A percentile compares a stretch with the other conserved stretches of the same genome.
phyloP scores from a whole-genome alignment of 2,797 vertebrate species.

The Aulostomus chinensis region DNA sequence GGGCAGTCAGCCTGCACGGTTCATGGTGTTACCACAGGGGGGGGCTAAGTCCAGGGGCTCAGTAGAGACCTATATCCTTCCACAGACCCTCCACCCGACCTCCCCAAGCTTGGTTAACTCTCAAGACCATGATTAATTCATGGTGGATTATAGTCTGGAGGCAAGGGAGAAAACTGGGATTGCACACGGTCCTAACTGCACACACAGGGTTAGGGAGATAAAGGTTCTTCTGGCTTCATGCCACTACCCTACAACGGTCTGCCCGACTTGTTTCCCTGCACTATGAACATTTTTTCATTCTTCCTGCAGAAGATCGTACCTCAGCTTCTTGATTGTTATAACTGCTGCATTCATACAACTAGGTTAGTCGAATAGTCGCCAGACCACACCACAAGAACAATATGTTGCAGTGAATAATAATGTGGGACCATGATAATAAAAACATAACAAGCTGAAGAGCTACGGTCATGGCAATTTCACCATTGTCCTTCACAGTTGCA shows the following conservation, averaged over 20 bases:
- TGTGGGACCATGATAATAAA: slow-evolving; percentile 50
- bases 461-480: slow-evolving; percentile 58
- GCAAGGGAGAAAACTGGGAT: slow-evolving; percentile 63
- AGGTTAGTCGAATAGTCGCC: slow-evolving; percentile 33
- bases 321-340: slow-evolving; percentile 49
- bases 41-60: slow-evolving; percentile 74
- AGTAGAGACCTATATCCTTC: slow-evolving; percentile 70
- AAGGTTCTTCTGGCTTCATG: slow-evolving; percentile 66
- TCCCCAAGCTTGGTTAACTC: slow-evolving; percentile 81
- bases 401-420: slow-evolving; percentile 54
- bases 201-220: slow-evolving; percentile 69
- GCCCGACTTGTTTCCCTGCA: slow-evolving; percentile 25
- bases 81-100: slow-evolving; percentile 54
- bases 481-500: slow-evolving; percentile 70
- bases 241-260: slow-evolving; percentile 49
- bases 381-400: slow-evolving; percentile 24
- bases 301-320: slow-evolving; percentile 33
- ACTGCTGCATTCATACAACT: slow-evolving; percentile 25
- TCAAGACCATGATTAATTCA: slow-evolving; percentile 85
- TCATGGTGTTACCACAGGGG: slow-evolving; percentile 64
- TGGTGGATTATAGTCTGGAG: slow-evolving; percentile 82
- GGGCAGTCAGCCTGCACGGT: slow-evolving; percentile 58
- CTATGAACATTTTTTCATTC: slow-evolving; percentile 35
- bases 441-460: slow-evolving; percentile 59
- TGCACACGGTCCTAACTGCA: slow-evolving; percentile 65